Evolutionary conservation across 2,888 invertebrate species (phyloP), one percentile per base, ranked within the genome.

Genomic region (Lasioglossum leucozonium): DNA sequence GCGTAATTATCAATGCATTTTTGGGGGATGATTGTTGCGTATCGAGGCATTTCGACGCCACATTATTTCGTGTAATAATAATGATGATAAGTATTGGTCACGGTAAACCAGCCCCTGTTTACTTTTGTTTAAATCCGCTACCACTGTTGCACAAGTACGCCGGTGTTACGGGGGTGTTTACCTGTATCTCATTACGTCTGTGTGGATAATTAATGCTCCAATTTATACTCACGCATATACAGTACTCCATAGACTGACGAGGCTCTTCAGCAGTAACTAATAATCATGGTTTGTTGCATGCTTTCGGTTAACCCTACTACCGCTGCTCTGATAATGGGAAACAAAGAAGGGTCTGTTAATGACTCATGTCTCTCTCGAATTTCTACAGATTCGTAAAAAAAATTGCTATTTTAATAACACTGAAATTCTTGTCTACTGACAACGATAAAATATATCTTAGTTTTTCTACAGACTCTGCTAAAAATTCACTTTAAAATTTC

Each of bases 201-300:
- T 69, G 69, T n/a, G 37, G n/a, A 69, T 69, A 69, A 69, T 69
- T 69, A 40, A 40, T 69, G 40, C 69, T 22, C 40, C 40, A 37
- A 40, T 40, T 37, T 69, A 40, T 40, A 40, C 40, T 67, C 67
- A 10, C 65, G 30, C 34, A 30, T 65, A 34, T 18, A 18, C 34
- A 34, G 34, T 37, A 4, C 40, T 40, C 22, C n/a, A 34, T 22
- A 11, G 34, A 67, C 37, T 67, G 67, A 67, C 67, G 67, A n/a
- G 26, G 6, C 40, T 65, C 34, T 34, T 65, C 34, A 34, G 34
- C 37, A 10, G 37, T 67, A 37, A 67, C 34, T 40, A 69, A 37
- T 69, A 69, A 69, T 69, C 69, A 40, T 22, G 69, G 40, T 69
- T 69, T 69, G 69, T 40, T 69, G 16, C 62, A 30, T 62, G 62